These are phyloP conservation scores for Zingel zingel DNA, from an alignment of 2,113 vertebrate species.

Conservation along the genomic window DNA sequence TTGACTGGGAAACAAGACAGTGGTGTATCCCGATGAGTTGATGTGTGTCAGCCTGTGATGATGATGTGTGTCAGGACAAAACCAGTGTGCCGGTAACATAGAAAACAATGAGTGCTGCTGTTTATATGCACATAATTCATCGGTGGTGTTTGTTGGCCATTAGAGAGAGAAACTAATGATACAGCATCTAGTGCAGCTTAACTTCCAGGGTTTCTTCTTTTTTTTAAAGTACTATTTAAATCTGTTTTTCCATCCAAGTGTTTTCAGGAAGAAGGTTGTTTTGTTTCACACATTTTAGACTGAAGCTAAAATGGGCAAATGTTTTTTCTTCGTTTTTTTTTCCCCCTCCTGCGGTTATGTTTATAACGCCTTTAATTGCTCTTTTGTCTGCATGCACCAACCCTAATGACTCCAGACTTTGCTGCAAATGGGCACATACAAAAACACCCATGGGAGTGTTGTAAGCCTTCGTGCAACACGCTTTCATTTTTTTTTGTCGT, in stretches of 20 bases:
- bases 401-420: conserved; percentile 69
- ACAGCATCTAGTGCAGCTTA: neutral
- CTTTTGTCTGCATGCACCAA: conserved; percentile 59
- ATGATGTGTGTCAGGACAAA: neutral
- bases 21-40: neutral
- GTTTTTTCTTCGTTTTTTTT: neutral
- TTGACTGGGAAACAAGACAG: too few relatives aligned
- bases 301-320: conserved; percentile 8
- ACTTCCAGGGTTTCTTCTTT: neutral
- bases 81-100: too few relatives aligned
- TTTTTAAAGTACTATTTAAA: neutral
- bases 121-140: neutral
- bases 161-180: conserved; percentile 11
- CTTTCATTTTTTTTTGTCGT: conserved; percentile 29
- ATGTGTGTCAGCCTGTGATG: neutral
- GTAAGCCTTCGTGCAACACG: conserved; percentile 10
- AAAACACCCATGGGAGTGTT: conserved; percentile 39
- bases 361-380: conserved; percentile 69
- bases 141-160: neutral
- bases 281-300: conserved; percentile 37
- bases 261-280: conserved; percentile 32
- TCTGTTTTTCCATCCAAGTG: neutral
- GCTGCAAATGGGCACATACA: conserved; percentile 40
- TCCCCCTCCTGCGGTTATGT: conserved; percentile 36
- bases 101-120: conserved; percentile 5